Percentiles rank a stretch among this genome's conserved stretches.
These are phyloP conservation scores for Ficedula albicollis DNA, from an alignment of 2,797 vertebrate species.

Conservation along the genomic window DNA sequence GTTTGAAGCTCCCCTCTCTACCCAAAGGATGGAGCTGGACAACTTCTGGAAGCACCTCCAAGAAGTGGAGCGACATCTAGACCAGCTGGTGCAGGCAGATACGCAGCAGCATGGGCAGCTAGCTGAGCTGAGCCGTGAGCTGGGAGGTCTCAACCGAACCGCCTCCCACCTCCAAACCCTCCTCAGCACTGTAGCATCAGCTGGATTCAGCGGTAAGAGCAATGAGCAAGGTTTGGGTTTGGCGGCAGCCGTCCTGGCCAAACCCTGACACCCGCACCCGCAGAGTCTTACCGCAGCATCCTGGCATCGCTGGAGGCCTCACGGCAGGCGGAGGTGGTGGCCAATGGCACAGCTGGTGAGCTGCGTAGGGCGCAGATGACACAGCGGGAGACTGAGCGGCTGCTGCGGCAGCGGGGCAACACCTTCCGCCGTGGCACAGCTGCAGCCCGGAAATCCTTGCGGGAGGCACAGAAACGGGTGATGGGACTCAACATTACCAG, in stretches of 20 bases:
- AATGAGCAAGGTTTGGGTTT: accelerated
- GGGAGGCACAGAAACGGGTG: constrained; percentile 75
- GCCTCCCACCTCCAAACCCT: constrained; percentile 63
- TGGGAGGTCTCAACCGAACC: constrained; percentile 75
- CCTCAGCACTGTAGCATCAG: constrained; percentile 63
- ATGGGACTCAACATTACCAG: constrained; percentile 65
- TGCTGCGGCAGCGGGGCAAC: constrained; percentile 64
- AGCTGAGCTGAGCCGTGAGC: constrained; percentile 64
- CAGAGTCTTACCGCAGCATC: constrained; percentile 81
- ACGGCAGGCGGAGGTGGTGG: constrained; percentile 42
- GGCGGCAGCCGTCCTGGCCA: neutral
- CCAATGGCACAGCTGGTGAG: constrained; percentile 63
- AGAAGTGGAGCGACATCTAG: constrained; percentile 72
- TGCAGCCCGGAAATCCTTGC: constrained; percentile 76
- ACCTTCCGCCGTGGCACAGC: constrained; percentile 63
- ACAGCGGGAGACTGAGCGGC: constrained; percentile 8
- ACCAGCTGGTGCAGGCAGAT: constrained; percentile 29
- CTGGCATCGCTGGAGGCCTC: constrained; percentile 75
- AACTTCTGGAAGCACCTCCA: constrained; percentile 82
- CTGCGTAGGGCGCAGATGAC: constrained; percentile 70
- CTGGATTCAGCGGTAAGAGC: constrained; percentile 78
- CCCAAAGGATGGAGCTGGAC: constrained; percentile 81
- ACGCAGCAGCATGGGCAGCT: constrained; percentile 22
- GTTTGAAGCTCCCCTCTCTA: neutral
- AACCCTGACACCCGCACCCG: neutral